Conservation (phyloP, 2,797 vertebrate genomes). For the Myotis pilosus region DNA sequence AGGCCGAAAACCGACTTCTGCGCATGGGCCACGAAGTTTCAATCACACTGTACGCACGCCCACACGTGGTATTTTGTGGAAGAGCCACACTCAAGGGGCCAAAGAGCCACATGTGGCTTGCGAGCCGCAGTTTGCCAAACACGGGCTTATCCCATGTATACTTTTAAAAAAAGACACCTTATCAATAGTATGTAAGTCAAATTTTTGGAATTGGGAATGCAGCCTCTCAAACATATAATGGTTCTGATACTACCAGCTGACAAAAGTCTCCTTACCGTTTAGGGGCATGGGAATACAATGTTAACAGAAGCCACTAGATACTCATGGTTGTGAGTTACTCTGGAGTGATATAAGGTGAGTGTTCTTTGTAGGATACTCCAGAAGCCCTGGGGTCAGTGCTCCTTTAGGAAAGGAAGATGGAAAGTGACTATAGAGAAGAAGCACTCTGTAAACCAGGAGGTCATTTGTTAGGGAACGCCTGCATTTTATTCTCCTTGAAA, state of each 20-base stretch:
- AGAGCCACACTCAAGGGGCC: too few relatives aligned
- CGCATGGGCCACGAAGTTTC: too few relatives aligned
- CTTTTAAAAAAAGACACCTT: neutral
- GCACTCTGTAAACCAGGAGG: neutral
- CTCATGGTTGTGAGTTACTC: neutral
- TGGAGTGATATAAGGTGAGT: neutral
- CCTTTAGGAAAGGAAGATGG: neutral
- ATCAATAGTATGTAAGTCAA: neutral
- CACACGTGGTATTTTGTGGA: too few relatives aligned
- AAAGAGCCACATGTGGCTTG: too few relatives aligned
- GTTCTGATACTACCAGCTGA: neutral
- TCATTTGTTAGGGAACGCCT: neutral
- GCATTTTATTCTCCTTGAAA: neutral
- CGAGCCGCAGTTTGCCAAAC: too few relatives aligned
- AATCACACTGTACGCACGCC: too few relatives aligned
- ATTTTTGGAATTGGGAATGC: neutral
- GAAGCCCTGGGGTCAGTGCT: neutral
- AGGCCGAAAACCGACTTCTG: too few relatives aligned
- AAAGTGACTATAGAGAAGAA: neutral
- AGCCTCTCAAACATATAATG: constrained; percentile 8
- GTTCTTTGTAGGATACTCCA: neutral
- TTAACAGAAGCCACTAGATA: neutral
- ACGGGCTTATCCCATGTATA: neutral
- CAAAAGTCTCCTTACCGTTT: neutral
- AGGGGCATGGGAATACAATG: neutral